Base-by-base conservation (phyloP, 2,888 invertebrate species). In the Pristionchus exspectatus region DNA sequence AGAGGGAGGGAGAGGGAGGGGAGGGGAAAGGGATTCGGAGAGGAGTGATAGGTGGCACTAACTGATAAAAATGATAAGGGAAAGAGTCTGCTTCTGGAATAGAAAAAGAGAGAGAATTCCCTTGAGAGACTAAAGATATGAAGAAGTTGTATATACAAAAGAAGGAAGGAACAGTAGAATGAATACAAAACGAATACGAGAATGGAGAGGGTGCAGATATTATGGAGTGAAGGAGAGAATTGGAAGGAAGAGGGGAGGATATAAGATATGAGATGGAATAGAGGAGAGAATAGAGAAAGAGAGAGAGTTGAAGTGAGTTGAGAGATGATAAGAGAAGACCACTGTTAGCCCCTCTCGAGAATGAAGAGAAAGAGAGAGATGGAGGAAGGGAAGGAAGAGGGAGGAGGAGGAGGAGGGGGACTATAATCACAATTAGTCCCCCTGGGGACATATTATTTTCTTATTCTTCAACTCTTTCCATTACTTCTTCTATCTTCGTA, bases 281-380 rank as follows among this genome's bases (percentile, higher is more conserved):
- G 24, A 12, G 21, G 69, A 69, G 63, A n/a, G 44, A 66, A 21
- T 66, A 24, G 54, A 72, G 30, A 16, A 38, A 59, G 86, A 86
- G 63, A 54, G 56, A 85, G 85, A 38, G 44, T 69, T 4, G 69
- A 74, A 30, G 74, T 38, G 74, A 33, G 74, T 38, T 30, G 74
- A 74, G 74, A 74, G n/a, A 74, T 38, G 74, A 74, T 74, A 38
- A 74, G 63, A 66, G 63, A 66, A 66, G 63, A 66, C 63, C 63
- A 66, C 63, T 66, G 63, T 66, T 66, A 66, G 24, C 63, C 63
- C 63, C 63, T n/a, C 63, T 66, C 63, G 16, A 21, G 63, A 59
- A 21, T 18, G 59, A 59, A n/a, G 63, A 66, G 63, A 66, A 24
- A 66, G 24, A 66, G 63, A n/a, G 63, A 7, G 63, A 66, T 7